phyloP scores from a whole-genome alignment of 1,140 invertebrate genomes.

The Brachionus asplanchnoidis region DNA sequence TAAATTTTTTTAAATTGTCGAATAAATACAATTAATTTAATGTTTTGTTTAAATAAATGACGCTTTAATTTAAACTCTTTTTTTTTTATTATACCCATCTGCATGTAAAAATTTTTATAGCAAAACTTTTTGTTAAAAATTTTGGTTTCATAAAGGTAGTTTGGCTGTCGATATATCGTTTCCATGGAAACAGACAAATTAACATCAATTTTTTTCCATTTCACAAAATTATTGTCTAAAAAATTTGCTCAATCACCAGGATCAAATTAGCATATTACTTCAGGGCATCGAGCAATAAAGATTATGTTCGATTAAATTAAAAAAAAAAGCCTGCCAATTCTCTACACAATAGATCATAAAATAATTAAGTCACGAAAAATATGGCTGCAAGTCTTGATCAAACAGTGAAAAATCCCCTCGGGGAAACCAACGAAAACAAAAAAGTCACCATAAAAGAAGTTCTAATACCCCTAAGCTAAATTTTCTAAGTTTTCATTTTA shows the following conservation, averaged over 20 bases:
- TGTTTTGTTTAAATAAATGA: too few species aligned
- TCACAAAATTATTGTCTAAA: background rate
- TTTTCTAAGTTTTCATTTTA: conserved; percentile 11
- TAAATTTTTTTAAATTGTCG: too few species aligned
- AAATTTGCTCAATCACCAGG: background rate
- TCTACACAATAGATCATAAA: background rate
- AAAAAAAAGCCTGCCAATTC: background rate
- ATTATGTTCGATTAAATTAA: background rate
- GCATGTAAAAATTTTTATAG: too few species aligned
- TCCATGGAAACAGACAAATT: background rate
- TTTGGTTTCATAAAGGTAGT: too few species aligned
- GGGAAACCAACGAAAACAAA: conserved; percentile 2
- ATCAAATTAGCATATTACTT: background rate
- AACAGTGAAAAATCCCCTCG: background rate
- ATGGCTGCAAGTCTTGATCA: conserved; percentile 14
- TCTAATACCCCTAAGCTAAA: background rate
- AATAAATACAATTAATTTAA: too few species aligned
- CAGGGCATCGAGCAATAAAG: background rate
- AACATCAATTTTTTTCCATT: background rate
- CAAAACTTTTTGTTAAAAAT: too few species aligned
- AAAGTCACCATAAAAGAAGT: conserved; percentile 21
- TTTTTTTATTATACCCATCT: too few species aligned
- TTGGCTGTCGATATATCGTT: background rate
- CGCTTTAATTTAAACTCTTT: too few species aligned
- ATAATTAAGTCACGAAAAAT: background rate